These are phyloP conservation scores for Gymnoscopelus microlampas DNA, from an alignment of 2,797 vertebrate genomes.

Conservation along the genomic window DNA sequence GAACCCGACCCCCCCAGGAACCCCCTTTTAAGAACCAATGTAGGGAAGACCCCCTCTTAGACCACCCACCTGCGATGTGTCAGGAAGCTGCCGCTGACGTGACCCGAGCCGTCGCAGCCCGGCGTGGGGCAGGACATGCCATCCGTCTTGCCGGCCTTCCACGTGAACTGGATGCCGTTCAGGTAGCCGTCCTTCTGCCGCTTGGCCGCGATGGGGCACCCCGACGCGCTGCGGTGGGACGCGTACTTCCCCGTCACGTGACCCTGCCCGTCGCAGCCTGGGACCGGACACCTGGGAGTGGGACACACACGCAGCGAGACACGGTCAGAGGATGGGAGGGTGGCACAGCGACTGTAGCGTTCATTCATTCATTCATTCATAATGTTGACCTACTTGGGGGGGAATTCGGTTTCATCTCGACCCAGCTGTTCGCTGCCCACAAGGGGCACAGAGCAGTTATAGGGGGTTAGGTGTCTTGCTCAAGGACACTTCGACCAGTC, in stretches of 20 bases:
- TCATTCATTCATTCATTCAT: neutral
- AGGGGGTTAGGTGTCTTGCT: too few relatives aligned
- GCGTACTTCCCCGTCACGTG: slow-evolving; percentile 98
- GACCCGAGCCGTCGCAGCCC: slow-evolving; percentile 96
- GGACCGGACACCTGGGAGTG: slow-evolving; percentile 91
- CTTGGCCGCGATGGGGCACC: slow-evolving; percentile 96
- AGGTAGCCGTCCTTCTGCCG: slow-evolving; percentile 97
- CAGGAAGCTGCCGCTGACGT: slow-evolving; percentile 98
- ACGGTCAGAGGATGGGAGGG: neutral
- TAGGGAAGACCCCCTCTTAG: too few relatives aligned
- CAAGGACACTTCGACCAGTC: too few relatives aligned
- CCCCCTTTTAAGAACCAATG: too few relatives aligned
- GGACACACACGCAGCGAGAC: neutral
- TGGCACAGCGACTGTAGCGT: neutral
- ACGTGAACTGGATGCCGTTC: slow-evolving; percentile 97
- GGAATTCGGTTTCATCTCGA: too few relatives aligned
- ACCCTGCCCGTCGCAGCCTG: slow-evolving; percentile 97
- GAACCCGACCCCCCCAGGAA: too few relatives aligned
- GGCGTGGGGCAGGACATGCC: slow-evolving; percentile 98
- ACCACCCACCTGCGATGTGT: slow-evolving; percentile 96
- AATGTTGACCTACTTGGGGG: too few relatives aligned
- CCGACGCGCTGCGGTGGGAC: slow-evolving; percentile 96
- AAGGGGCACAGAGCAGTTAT: too few relatives aligned
- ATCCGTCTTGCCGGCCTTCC: slow-evolving; percentile 98
- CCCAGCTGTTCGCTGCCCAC: too few relatives aligned